Percentiles rank a stretch among this genome's conserved stretches.
Evolutionary conservation across 2,113 vertebrate species (phyloP).

Genomic region (Brachirus orientalis): DNA sequence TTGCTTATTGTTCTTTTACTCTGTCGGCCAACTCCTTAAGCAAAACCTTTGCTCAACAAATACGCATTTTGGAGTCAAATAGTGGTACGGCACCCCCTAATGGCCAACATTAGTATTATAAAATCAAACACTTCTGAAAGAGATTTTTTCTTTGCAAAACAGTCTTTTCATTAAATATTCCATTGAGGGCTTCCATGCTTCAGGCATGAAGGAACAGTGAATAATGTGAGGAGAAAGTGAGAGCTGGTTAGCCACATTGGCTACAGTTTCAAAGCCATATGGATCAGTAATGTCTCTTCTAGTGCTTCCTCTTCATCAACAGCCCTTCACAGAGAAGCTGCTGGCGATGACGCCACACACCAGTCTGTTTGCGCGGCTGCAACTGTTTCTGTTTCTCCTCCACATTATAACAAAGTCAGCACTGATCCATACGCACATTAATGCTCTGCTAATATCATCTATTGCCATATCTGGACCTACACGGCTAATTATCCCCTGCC

Average conservation of each 20-base stretch:
- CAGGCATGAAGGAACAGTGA: no score
- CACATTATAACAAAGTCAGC: constrained; percentile 17
- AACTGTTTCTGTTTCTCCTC: constrained; percentile 25
- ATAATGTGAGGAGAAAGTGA: background rate
- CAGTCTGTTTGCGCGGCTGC: constrained; percentile 22
- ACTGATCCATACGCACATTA: constrained; percentile 40
- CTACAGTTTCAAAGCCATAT: constrained; percentile 34
- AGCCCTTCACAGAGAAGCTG: constrained; percentile 25
- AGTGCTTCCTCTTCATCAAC: constrained; percentile 27
- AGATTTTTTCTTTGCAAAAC: no score
- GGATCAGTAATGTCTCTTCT: constrained; percentile 2
- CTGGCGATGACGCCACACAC: background rate
- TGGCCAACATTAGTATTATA: no score
- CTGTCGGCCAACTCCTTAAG: no score
- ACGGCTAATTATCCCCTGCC: background rate
- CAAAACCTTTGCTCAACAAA: no score
- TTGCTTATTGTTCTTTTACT: no score
- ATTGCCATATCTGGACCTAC: constrained; percentile 13
- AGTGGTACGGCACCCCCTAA: no score
- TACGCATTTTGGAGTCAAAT: no score
- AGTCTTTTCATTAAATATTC: no score
- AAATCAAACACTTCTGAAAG: no score
- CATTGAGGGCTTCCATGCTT: no score
- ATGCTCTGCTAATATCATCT: constrained; percentile 15
- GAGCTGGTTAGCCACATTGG: constrained; percentile 21